Evolutionary conservation across 2,797 vertebrate genomes (phyloP).

Genomic region (Periparus ater): DNA sequence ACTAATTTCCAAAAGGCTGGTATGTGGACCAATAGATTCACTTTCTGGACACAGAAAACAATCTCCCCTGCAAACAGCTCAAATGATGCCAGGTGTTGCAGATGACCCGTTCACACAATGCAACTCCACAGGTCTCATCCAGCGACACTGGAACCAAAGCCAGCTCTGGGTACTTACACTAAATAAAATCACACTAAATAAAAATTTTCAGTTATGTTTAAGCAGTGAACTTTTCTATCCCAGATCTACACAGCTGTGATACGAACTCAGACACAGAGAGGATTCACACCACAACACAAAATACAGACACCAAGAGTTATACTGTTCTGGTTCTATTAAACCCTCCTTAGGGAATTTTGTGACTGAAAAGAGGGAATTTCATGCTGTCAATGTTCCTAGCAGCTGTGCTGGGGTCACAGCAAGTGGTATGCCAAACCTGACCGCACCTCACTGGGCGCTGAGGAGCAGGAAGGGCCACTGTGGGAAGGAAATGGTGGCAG

Average conservation of each 20-base stretch:
- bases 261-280: not conserved
- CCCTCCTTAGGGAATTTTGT: not conserved
- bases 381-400: not conserved
- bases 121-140: not conserved
- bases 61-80: not conserved
- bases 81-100: not conserved
- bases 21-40: not conserved
- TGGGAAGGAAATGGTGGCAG: not conserved
- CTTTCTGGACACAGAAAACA: not conserved
- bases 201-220: not conserved
- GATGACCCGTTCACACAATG: fast-evolving
- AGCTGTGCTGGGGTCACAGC: not conserved
- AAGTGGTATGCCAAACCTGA: not conserved
- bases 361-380: not conserved
- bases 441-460: fast-evolving
- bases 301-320: not conserved
- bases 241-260: not conserved
- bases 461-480: not conserved
- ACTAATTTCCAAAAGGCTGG: not conserved
- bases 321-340: not conserved
- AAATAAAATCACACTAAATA: not conserved
- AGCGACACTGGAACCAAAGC: not conserved
- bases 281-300: not conserved
- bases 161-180: not conserved
- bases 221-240: not conserved